phyloP scores from a whole-genome alignment of 2,888 invertebrate species.

The Leptopterna dolabrata region DNA sequence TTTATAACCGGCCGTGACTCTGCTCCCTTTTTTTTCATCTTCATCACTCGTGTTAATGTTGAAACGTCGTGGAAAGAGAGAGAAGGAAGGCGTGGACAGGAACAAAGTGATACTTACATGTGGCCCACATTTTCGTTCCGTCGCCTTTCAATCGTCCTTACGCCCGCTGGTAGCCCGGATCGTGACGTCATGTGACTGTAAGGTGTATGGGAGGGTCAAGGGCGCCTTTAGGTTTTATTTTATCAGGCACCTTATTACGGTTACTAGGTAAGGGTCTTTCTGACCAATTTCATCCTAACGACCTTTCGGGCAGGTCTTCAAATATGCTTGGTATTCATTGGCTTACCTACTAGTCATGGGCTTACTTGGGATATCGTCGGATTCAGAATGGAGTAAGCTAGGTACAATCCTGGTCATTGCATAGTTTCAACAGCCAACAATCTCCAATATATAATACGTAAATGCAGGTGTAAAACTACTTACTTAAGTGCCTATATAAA shows the following conservation, averaged over 20 bases:
- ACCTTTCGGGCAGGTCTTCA: too few species aligned
- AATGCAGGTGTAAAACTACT: too few species aligned
- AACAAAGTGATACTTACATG: constrained; percentile 22
- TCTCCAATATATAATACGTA: too few species aligned
- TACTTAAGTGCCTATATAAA: too few species aligned
- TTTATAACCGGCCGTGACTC: constrained; percentile 55
- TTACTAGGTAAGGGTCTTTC: too few species aligned
- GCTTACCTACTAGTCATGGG: too few species aligned
- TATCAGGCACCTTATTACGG: neutral
- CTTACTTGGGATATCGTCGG: too few species aligned
- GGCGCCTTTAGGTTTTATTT: neutral
- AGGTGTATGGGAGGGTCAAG: neutral
- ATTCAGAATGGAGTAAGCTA: too few species aligned
- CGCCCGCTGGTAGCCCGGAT: neutral
- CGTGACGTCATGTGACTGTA: neutral
- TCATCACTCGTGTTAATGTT: constrained; percentile 44
- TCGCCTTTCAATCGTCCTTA: neutral
- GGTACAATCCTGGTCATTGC: too few species aligned
- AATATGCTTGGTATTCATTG: too few species aligned
- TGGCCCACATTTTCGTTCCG: constrained; percentile 1
- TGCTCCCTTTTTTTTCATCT: constrained; percentile 47
- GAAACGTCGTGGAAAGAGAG: constrained; percentile 18
- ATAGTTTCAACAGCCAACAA: too few species aligned
- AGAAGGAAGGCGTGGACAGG: neutral
- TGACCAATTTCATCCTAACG: too few species aligned